A percentile compares a stretch with the other conserved stretches of the same genome.
These are phyloP conservation scores for Chelon labrosus DNA, from an alignment of 2,797 vertebrate species.

Conservation along the genomic window DNA sequence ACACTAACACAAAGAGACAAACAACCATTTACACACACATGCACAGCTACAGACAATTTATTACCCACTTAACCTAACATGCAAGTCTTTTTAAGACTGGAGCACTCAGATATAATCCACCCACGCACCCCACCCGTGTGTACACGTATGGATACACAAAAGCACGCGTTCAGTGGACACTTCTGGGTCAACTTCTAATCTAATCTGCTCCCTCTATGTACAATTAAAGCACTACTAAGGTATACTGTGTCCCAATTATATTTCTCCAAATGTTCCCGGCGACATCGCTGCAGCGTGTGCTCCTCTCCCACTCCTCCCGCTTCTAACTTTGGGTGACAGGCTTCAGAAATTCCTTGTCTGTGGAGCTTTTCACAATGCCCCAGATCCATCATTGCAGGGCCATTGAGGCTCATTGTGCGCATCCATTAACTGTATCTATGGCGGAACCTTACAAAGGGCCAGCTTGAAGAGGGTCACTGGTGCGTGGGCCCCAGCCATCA, in stretches of 20 bases:
- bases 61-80: too few species aligned
- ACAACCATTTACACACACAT: too few species aligned
- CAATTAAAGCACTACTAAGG: slow-evolving; percentile 70
- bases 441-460: slow-evolving; percentile 73
- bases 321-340: slow-evolving; percentile 58
- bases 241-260: slow-evolving; percentile 62
- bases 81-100: too few species aligned
- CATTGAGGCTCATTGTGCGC: slow-evolving; percentile 74
- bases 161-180: slow-evolving; percentile 42
- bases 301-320: slow-evolving; percentile 44
- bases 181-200: slow-evolving; percentile 68
- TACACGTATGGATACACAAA: too few species aligned
- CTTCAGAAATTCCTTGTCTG: slow-evolving; percentile 70
- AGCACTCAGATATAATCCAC: too few species aligned
- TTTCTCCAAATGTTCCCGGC: slow-evolving; percentile 60
- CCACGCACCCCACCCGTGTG: too few species aligned
- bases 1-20: too few species aligned
- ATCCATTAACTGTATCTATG: slow-evolving; percentile 80
- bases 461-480: slow-evolving; percentile 76
- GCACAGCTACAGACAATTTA: too few species aligned
- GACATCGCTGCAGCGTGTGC: slow-evolving; percentile 40
- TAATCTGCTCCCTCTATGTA: slow-evolving; percentile 63
- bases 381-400: slow-evolving; percentile 77
- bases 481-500: slow-evolving; percentile 73
- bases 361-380: slow-evolving; percentile 74